phyloP scores from a whole-genome alignment of 2,113 vertebrate species.

The Phalacrocorax pelagicus region DNA sequence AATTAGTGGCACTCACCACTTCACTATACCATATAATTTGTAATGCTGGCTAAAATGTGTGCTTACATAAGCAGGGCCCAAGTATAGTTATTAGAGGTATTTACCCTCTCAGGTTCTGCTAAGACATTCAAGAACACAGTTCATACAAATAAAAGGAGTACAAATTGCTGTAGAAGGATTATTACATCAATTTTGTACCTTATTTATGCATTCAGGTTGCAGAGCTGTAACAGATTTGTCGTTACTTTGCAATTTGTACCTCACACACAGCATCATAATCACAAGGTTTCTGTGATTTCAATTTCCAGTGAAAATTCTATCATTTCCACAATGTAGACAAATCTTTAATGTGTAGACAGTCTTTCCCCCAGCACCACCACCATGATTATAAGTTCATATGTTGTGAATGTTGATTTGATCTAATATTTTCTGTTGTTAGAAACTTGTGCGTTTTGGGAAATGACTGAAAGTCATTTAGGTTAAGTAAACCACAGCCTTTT shows the following conservation, averaged over 20 bases:
- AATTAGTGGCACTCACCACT: constrained; percentile 1
- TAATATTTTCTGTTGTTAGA: background rate
- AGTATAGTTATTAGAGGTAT: background rate
- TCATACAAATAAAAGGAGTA: background rate
- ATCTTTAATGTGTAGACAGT: background rate
- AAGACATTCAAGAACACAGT: background rate
- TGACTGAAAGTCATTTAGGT: background rate
- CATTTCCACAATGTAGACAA: background rate
- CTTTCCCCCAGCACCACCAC: background rate
- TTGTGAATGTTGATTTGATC: background rate
- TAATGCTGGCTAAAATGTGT: background rate
- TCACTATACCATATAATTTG: background rate
- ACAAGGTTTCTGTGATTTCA: background rate
- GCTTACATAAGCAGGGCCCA: background rate
- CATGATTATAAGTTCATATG: background rate
- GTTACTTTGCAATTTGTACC: background rate
- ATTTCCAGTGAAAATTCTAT: background rate
- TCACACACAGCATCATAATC: background rate
- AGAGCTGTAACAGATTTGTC: background rate
- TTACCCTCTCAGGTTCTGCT: background rate
- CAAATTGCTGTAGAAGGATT: background rate
- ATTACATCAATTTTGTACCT: background rate
- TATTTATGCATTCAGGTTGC: background rate
- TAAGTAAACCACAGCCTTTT: constrained; percentile 15
- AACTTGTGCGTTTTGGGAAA: constrained; percentile 3